These are phyloP conservation scores for Cephus runcator DNA, from an alignment of 2,888 invertebrate genomes.

Conservation along the genomic window DNA sequence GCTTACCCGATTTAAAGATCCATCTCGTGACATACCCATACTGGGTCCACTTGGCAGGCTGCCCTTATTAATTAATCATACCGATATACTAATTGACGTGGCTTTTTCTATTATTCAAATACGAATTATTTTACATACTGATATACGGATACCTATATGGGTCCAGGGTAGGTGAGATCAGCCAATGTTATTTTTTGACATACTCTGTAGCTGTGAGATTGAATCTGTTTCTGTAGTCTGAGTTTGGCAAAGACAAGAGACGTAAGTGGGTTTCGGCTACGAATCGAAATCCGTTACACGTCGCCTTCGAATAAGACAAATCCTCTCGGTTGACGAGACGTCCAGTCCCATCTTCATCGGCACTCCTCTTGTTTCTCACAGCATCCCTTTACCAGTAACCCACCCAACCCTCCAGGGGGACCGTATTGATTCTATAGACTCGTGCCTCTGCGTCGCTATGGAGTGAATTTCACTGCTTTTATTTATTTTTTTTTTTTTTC, in stretches of 20 bases:
- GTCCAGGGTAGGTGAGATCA: too few species aligned
- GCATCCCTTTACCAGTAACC: neutral
- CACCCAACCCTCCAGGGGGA: neutral
- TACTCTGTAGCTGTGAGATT: too few species aligned
- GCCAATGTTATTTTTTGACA: too few species aligned
- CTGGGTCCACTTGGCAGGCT: too few species aligned
- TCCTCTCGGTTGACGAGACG: slow-evolving; percentile 21
- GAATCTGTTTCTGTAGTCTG: too few species aligned
- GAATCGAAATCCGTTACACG: slow-evolving; percentile 23
- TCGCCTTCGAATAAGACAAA: slow-evolving; percentile 24
- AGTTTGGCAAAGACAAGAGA: too few species aligned
- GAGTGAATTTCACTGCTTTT: neutral
- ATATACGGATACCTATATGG: too few species aligned
- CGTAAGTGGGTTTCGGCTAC: neutral
- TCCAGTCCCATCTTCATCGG: slow-evolving; percentile 6
- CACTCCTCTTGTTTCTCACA: slow-evolving; percentile 13
- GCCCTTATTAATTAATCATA: too few species aligned
- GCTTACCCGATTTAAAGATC: slow-evolving; percentile 18
- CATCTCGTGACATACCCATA: too few species aligned
- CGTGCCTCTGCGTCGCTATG: slow-evolving; percentile 8
- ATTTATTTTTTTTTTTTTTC: neutral
- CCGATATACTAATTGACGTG: too few species aligned
- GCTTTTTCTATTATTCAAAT: too few species aligned
- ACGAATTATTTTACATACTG: too few species aligned
- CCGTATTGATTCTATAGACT: slow-evolving; percentile 31